phyloP scores from a whole-genome alignment of 2,888 invertebrate genomes.

The Alsophila aescularia region DNA sequence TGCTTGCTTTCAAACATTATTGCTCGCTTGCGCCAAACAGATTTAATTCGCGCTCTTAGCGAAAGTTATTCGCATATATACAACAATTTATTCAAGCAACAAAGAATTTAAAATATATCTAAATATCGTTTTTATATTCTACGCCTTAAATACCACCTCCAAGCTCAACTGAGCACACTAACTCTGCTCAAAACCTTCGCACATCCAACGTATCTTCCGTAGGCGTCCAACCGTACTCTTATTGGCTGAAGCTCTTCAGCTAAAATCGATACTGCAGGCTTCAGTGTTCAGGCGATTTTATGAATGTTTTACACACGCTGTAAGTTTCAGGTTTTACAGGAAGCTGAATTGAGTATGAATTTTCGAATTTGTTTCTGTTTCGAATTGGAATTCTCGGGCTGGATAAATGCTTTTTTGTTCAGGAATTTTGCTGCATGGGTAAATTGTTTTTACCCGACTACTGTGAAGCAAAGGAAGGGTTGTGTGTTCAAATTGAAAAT shows the following conservation, averaged over 20 bases:
- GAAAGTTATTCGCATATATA: too few species aligned
- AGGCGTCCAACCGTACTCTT: constrained; percentile 50
- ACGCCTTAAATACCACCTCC: constrained; percentile 24
- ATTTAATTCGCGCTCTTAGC: too few species aligned
- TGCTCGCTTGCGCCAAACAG: too few species aligned
- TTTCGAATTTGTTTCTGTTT: constrained; percentile 6
- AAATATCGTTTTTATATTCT: not conserved
- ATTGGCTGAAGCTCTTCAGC: constrained; percentile 50
- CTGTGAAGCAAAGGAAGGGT: too few species aligned
- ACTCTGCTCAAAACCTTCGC: constrained; percentile 37
- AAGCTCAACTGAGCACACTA: constrained; percentile 25
- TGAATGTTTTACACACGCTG: constrained; percentile 62
- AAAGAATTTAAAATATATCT: not conserved
- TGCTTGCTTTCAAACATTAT: too few species aligned
- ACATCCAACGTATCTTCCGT: constrained; percentile 33
- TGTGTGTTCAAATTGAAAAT: too few species aligned
- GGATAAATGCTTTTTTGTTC: not conserved
- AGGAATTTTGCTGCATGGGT: not conserved
- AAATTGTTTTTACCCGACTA: too few species aligned
- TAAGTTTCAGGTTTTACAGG: constrained; percentile 39
- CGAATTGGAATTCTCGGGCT: not conserved
- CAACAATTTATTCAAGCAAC: too few species aligned
- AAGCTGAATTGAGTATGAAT: constrained; percentile 14
- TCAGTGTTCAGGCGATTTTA: constrained; percentile 38
- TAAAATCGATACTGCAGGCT: constrained; percentile 63